Conservation (phyloP, 2,888 invertebrate species). For the Parnassius apollo region DNA sequence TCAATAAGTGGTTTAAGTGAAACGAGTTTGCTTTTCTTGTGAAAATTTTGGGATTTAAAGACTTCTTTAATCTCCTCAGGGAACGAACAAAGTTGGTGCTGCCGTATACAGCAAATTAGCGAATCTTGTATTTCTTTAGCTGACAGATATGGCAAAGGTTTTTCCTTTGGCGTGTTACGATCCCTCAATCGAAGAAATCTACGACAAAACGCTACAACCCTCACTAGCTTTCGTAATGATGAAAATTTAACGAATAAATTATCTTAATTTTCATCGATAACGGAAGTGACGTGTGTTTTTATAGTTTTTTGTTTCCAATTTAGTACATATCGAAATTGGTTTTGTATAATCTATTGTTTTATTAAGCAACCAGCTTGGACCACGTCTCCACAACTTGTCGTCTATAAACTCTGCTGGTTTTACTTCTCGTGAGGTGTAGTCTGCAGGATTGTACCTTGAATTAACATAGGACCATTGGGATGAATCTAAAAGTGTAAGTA, state of each 20-base stretch:
- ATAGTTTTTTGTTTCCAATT: too few species aligned
- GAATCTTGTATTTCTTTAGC: background rate
- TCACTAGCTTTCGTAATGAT: background rate
- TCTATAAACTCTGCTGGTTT: too few species aligned
- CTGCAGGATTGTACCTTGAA: too few species aligned
- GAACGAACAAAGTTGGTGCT: background rate
- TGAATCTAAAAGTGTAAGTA: too few species aligned
- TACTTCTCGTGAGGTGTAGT: too few species aligned
- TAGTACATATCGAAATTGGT: too few species aligned
- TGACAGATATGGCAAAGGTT: background rate
- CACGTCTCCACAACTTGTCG: too few species aligned
- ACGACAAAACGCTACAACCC: background rate
- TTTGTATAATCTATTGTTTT: too few species aligned
- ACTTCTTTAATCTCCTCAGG: background rate
- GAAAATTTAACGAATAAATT: background rate
- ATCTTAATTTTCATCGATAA: background rate
- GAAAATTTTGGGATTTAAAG: background rate
- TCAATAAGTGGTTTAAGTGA: background rate
- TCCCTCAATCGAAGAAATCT: background rate
- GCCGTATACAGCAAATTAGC: background rate
- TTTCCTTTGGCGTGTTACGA: background rate
- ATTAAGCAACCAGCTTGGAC: too few species aligned
- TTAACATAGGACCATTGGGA: too few species aligned
- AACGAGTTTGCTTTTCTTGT: background rate
- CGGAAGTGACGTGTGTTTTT: background rate